phyloP scores from a whole-genome alignment of 2,113 vertebrate genomes.

The Salminus brasiliensis region DNA sequence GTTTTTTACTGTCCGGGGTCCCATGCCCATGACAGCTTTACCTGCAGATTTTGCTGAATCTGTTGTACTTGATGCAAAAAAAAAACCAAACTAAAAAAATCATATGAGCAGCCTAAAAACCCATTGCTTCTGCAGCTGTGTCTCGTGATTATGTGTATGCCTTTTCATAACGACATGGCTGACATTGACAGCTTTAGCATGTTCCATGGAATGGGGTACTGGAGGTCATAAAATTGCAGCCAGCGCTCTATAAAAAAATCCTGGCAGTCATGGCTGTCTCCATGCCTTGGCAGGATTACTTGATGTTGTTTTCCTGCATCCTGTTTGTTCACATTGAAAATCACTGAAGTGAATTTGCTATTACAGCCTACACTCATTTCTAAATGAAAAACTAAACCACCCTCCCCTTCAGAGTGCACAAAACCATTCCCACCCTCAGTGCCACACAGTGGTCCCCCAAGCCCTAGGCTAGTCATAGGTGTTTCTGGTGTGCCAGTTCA shows the following conservation, averaged over 20 bases:
- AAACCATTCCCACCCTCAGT: background rate
- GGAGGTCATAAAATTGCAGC: background rate
- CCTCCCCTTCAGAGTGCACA: background rate
- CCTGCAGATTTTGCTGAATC: too few relatives aligned
- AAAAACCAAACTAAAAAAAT: too few relatives aligned
- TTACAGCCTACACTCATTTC: background rate
- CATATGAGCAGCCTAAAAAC: background rate
- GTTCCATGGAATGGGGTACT: background rate
- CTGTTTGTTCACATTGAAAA: conserved; percentile 54
- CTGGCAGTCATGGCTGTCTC: conserved; percentile 36
- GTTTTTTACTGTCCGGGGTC: too few relatives aligned
- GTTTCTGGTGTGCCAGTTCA: background rate
- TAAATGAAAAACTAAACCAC: background rate
- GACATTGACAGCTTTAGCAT: background rate
- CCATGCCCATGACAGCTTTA: too few relatives aligned
- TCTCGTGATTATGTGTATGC: background rate
- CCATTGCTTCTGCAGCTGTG: background rate
- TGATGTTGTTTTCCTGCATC: conserved; percentile 67
- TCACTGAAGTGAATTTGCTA: background rate
- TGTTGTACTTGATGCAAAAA: too few relatives aligned
- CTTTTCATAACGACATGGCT: background rate
- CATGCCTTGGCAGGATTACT: conserved; percentile 55
- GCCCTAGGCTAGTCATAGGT: background rate
- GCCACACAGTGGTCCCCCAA: too few relatives aligned
- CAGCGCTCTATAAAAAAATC: background rate